These are phyloP conservation scores for Araneus ventricosus DNA, from an alignment of 1,140 invertebrate species.

Conservation along the genomic window DNA sequence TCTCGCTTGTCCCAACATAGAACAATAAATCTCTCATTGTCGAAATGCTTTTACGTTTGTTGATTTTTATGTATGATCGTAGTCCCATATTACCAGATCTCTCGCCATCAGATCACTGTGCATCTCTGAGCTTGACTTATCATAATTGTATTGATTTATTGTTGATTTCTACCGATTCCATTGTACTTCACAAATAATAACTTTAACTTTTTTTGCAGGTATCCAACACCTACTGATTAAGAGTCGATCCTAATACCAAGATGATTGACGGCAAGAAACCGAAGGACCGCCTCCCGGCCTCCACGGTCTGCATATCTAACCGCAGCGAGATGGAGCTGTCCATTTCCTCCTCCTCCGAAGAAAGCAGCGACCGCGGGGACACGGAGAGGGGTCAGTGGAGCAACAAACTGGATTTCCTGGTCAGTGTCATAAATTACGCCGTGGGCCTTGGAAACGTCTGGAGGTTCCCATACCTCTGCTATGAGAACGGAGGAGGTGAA, in stretches of 20 bases:
- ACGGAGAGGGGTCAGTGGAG: slow-evolving; percentile 88
- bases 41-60: too few relatives aligned
- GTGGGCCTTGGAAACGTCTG: slow-evolving; percentile 95
- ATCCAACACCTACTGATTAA: too few relatives aligned
- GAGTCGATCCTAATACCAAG: not conserved
- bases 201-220: too few relatives aligned
- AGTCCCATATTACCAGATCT: too few relatives aligned
- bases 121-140: too few relatives aligned
- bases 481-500: slow-evolving; percentile 81
- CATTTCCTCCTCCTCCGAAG: slow-evolving; percentile 1
- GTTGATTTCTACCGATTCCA: too few relatives aligned
- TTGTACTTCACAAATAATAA: too few relatives aligned
- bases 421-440: slow-evolving; percentile 94
- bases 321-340: slow-evolving; percentile 24
- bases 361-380: slow-evolving; percentile 76
- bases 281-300: not conserved
- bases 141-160: too few relatives aligned
- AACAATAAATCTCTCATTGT: too few relatives aligned
- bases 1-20: too few relatives aligned
- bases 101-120: too few relatives aligned
- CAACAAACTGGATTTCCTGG: slow-evolving; percentile 93
- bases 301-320: slow-evolving; percentile 64
- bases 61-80: too few relatives aligned
- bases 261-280: not conserved
- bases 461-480: slow-evolving; percentile 83